Evolutionary conservation across 2,797 vertebrate species (phyloP).

Genomic region (Brachyalestes nurse): DNA sequence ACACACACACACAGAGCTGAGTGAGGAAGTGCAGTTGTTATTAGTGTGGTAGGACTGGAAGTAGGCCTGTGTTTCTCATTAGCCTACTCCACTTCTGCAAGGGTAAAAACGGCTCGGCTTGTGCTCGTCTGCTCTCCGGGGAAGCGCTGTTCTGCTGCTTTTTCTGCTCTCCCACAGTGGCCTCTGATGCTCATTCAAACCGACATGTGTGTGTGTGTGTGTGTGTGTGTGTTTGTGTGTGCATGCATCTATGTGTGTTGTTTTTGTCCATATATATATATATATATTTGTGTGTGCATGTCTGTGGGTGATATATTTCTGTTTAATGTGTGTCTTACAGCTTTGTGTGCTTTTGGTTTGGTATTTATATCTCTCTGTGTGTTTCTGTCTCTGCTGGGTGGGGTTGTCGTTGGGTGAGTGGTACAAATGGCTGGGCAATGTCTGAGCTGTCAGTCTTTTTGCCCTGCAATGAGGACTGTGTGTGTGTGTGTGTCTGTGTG

Average conservation of each 20-base stretch:
- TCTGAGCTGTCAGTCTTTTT: slow-evolving; percentile 46
- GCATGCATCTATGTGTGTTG: background rate
- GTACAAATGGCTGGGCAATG: slow-evolving; percentile 48
- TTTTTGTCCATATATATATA: background rate
- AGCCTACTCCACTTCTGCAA: slow-evolving; percentile 78
- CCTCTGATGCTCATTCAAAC: slow-evolving; percentile 30
- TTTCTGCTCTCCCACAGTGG: slow-evolving; percentile 19
- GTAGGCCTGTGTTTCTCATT: slow-evolving; percentile 72
- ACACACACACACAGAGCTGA: slow-evolving; percentile 7
- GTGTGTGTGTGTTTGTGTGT: background rate
- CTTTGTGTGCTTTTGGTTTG: no score
- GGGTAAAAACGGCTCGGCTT: slow-evolving; percentile 69
- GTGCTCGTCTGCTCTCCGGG: slow-evolving; percentile 47
- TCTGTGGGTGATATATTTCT: slow-evolving; percentile 2
- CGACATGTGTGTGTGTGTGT: slow-evolving; percentile 5
- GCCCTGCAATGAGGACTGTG: slow-evolving; percentile 1
- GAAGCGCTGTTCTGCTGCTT: slow-evolving; percentile 48
- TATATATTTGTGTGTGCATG: slow-evolving; percentile 2
- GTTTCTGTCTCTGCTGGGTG: slow-evolving; percentile 35
- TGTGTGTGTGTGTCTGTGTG: slow-evolving; percentile 28
- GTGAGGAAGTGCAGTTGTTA: slow-evolving; percentile 35
- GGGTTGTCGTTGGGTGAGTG: slow-evolving; percentile 32
- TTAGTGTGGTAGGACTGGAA: slow-evolving; percentile 52
- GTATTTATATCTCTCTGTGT: background rate
- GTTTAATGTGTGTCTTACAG: slow-evolving; percentile 3